Percentiles rank a stretch among this genome's conserved stretches.
These are phyloP conservation scores for Clarias laeviceps DNA, from an alignment of 2,797 vertebrate genomes.

Conservation along the genomic window DNA sequence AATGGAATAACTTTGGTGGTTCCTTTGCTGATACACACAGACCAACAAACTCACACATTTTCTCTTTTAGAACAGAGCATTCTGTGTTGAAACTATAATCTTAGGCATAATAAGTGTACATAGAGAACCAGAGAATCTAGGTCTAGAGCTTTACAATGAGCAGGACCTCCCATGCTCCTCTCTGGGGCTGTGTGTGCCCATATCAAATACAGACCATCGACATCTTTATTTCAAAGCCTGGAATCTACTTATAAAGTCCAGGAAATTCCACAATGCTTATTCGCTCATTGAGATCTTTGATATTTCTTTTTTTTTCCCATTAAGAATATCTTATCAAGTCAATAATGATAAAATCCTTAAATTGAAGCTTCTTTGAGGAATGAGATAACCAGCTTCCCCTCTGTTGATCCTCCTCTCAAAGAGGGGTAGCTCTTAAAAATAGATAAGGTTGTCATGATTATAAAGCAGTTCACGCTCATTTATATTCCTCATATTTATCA, in stretches of 20 bases:
- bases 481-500: slow-evolving; percentile 7
- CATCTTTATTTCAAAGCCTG: slow-evolving; percentile 56
- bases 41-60: background rate
- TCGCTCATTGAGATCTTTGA: slow-evolving; percentile 49
- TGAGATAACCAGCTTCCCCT: slow-evolving; percentile 47
- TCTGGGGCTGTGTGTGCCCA: slow-evolving; percentile 25
- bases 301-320: slow-evolving; percentile 49
- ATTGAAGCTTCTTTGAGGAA: slow-evolving; percentile 46
- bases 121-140: slow-evolving; percentile 1
- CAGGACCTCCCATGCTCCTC: slow-evolving; percentile 42
- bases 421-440: slow-evolving; percentile 33
- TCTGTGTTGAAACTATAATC: background rate
- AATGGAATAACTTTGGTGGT: too few relatives aligned
- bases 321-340: slow-evolving; percentile 55
- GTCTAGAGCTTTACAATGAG: slow-evolving; percentile 11
- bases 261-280: slow-evolving; percentile 46
- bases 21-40: background rate
- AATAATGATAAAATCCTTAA: slow-evolving; percentile 55
- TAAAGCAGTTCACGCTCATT: background rate
- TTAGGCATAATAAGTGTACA: slow-evolving; percentile 12
- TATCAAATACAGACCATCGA: slow-evolving; percentile 31
- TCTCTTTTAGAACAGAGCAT: background rate
- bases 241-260: slow-evolving; percentile 44
- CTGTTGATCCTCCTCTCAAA: slow-evolving; percentile 44
- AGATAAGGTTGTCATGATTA: slow-evolving; percentile 47